Percentiles rank a stretch among this genome's conserved stretches.
Conservation (phyloP, 2,797 vertebrate genomes). For the Pelobates cultripes region DNA sequence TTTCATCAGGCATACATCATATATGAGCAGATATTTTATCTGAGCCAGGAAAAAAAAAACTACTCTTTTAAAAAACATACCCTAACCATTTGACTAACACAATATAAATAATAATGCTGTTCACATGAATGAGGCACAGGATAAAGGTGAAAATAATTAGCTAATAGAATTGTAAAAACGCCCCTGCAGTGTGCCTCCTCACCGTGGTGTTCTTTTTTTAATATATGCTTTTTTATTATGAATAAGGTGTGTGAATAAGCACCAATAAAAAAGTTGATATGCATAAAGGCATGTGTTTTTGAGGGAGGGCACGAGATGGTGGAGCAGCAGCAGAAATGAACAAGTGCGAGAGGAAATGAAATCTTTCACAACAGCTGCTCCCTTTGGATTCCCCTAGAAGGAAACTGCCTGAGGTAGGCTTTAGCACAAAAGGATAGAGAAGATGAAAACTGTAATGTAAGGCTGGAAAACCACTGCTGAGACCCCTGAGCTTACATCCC, state of each 20-base stretch:
- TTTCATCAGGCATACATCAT: too few relatives aligned
- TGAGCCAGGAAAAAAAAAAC: too few relatives aligned
- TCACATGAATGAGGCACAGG: too few relatives aligned
- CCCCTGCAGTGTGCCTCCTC: background rate
- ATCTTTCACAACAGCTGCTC: conserved; percentile 86
- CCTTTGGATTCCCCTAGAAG: conserved; percentile 82
- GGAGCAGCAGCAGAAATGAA: conserved; percentile 65
- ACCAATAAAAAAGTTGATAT: conserved; percentile 81
- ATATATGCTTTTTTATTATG: conserved; percentile 77
- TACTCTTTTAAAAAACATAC: too few relatives aligned
- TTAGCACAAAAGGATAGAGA: conserved; percentile 86
- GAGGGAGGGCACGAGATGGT: conserved; percentile 30
- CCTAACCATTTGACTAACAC: too few relatives aligned
- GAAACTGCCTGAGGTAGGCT: conserved; percentile 71
- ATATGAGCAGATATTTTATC: too few relatives aligned
- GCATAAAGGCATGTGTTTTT: conserved; percentile 69
- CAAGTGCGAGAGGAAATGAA: conserved; percentile 86
- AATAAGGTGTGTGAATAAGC: conserved; percentile 78
- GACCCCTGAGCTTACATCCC: conserved; percentile 75
- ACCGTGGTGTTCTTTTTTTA: conserved; percentile 71
- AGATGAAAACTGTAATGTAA: conserved; percentile 84
- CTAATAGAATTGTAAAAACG: background rate
- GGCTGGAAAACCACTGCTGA: conserved; percentile 84
- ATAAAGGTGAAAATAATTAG: too few relatives aligned
- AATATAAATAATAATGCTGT: too few relatives aligned